Base-by-base conservation (phyloP, 1,140 invertebrate species). In the Diploscapter pachys region DNA sequence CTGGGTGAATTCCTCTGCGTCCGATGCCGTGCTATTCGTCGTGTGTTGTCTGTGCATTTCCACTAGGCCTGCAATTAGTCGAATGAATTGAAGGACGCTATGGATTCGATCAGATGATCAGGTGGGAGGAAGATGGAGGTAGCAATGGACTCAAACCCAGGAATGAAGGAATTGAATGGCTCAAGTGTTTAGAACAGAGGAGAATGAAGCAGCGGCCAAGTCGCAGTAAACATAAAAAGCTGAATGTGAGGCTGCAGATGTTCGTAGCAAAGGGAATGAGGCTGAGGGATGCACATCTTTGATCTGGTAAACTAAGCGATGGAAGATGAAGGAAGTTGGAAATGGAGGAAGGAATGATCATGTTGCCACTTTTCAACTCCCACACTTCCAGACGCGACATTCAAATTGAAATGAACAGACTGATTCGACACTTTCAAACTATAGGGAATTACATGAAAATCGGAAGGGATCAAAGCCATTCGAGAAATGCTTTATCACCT, bases 1-100 rank as follows among this genome's bases (percentile, higher is more conserved):
- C 48, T 78, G 76, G 5, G 84, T 78, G 65, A 85, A 85, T 64
- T 84, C 83, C 65, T 84, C 83, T 11, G 80, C 82, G 8, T 83
- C 84, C 50, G 82, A 80, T 4, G 80, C 82, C 5, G 82, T 82
- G 5, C 75, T 75, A 65, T 71, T 76, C 48, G 56, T 66, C 53
- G 83, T 85, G 68, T 77, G 80, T 68, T 81, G 78, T 13, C 82
- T 67, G 66, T 83, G 80, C 81, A 84, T 84, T 63, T 78, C 61
- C 63, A 65, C 54, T 72, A 78, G 63, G 52, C 61, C 59, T 4
- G 56, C 68, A 52, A 48, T 65, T 65, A 31, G 63, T 8, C 8
- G 6, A 13, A 31, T 13, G 63, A 5, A 55, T 55, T 68, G 66
- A 68, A 68, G 52, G 66, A 9, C 66, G 66, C 56, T 68, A 55